phyloP scores from a whole-genome alignment of 2,113 vertebrate genomes.

The Onychostruthus taczanowskii region DNA sequence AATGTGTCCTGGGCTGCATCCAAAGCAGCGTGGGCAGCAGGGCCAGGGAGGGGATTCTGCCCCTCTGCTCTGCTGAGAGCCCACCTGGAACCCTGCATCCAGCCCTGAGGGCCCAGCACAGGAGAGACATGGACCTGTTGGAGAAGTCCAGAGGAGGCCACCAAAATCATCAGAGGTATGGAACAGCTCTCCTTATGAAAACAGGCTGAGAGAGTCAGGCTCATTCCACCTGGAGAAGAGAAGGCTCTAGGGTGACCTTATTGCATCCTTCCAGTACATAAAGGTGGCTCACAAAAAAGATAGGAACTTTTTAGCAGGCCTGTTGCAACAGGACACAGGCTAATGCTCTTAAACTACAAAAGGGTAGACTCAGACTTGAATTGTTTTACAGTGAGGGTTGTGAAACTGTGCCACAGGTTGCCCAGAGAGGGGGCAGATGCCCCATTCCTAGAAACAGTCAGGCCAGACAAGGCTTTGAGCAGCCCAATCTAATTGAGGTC shows the following conservation, averaged over 20 bases:
- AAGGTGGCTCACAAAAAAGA: neutral
- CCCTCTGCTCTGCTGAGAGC: neutral
- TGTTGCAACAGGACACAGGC: neutral
- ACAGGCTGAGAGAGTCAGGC: neutral
- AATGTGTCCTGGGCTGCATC: rapidly evolving
- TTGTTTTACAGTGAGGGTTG: neutral
- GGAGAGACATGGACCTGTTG: rapidly evolving
- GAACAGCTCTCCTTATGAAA: neutral
- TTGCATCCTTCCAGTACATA: neutral
- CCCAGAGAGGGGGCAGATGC: neutral
- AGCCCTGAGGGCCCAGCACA: neutral
- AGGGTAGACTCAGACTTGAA: neutral
- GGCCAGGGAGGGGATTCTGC: neutral
- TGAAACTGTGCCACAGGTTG: neutral
- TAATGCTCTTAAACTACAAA: neutral
- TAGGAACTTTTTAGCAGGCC: too few species aligned
- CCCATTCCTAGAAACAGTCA: neutral
- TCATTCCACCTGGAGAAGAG: neutral
- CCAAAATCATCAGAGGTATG: rapidly evolving
- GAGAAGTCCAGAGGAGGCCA: rapidly evolving
- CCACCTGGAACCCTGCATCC: neutral
- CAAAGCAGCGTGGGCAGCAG: neutral
- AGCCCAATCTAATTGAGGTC: neutral
- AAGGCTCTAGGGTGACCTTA: neutral
- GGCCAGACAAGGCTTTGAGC: neutral